A percentile compares a stretch with the other conserved stretches of the same genome.
Conservation (phyloP, 2,113 vertebrate genomes). For the Pelecanus crispus region DNA sequence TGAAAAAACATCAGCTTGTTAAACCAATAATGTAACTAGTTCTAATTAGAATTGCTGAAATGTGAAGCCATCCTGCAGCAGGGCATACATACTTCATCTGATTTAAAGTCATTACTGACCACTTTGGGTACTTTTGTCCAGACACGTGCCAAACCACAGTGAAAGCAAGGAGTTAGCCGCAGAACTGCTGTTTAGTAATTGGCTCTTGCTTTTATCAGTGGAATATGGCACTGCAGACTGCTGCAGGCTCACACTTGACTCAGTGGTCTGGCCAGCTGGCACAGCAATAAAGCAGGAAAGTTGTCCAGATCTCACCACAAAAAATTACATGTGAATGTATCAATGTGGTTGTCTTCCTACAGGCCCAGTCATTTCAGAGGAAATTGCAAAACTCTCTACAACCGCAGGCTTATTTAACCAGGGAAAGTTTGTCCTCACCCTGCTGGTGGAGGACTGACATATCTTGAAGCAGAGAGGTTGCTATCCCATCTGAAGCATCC, state of each 20-base stretch:
- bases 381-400: not conserved
- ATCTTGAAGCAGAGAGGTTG: too few species aligned
- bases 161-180: fast-evolving
- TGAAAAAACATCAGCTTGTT: fast-evolving
- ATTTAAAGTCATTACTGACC: fast-evolving
- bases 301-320: not conserved
- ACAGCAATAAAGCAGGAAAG: not conserved
- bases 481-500: not conserved
- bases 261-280: not conserved
- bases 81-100: fast-evolving
- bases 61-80: not conserved
- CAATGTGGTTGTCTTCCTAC: fast-evolving
- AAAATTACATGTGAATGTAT: too few species aligned
- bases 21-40: not conserved
- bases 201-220: not conserved
- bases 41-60: not conserved
- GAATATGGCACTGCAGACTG: too few species aligned
- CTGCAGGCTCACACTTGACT: not conserved
- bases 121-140: not conserved
- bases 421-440: not conserved
- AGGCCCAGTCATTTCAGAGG: not conserved
- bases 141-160: fast-evolving
- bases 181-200: fast-evolving
- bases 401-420: not conserved
- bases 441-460: fast-evolving